These are phyloP conservation scores for Rhynchotus rufescens DNA, from an alignment of 2,797 vertebrate genomes.

Conservation along the genomic window DNA sequence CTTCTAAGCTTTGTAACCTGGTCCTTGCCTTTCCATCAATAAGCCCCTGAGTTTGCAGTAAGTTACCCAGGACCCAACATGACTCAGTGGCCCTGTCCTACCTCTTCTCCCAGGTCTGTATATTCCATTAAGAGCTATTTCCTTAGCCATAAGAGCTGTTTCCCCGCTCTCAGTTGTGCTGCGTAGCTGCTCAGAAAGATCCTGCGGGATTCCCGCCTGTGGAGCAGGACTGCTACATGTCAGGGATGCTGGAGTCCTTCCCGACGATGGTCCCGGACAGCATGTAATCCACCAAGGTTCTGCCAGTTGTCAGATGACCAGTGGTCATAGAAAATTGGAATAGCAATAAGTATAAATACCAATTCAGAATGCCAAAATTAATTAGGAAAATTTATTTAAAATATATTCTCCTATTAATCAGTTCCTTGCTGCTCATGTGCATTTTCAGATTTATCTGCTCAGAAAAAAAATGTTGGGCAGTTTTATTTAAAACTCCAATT, in stretches of 20 bases:
- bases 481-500: not conserved
- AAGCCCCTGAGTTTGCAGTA: not conserved
- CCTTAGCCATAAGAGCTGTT: not conserved
- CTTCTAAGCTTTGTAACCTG: not conserved
- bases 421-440: not conserved
- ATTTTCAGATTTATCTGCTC: not conserved
- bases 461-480: not conserved
- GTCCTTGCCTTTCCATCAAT: not conserved
- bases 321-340: not conserved
- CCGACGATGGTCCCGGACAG: not conserved
- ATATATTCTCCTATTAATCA: not conserved
- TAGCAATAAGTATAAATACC: not conserved
- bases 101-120: not conserved
- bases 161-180: not conserved
- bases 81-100: not conserved
- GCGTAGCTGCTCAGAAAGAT: not conserved
- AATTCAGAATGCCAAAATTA: conserved; percentile 34
- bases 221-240: not conserved
- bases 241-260: not conserved
- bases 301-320: not conserved
- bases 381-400: conserved; percentile 23
- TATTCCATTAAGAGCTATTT: not conserved
- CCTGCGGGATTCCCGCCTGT: not conserved
- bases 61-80: not conserved
- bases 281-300: not conserved